Evolutionary conservation across 2,797 vertebrate species (phyloP), one percentile per base, ranked within the genome.

Genomic region (Oophaga sylvatica): DNA sequence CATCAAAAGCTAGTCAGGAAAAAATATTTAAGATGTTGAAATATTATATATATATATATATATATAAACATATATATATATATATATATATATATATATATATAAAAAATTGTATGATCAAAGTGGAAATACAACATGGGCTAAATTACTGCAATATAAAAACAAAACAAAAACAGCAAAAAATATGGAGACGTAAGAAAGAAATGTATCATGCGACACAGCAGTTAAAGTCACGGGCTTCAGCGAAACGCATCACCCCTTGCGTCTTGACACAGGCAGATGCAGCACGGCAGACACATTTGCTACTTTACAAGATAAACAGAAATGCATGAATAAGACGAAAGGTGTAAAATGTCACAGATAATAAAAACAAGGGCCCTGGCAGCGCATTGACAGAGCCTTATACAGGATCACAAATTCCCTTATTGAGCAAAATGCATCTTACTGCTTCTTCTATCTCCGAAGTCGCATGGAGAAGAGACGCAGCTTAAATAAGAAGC

Each of bases 251-350:
- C 53, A 70, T 10, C 41, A 67, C 67, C 86, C 17, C 35, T 83
- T 62, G 31, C 62, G 68, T 73, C 56, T 48, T n/a, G 62, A 62
- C 35, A 79, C 20, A 77, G 91, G 86, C 90, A 91, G 87, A 90
- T 91, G 85, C 91, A 89, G 90, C 83, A 81, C 90, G 70, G 90
- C 59, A 20, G 83, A 87, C 15, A 91, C 82, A 86, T 86, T 80
- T 77, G 35, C 68, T 57, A 90, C 89, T 92, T n/a, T 63, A 45
- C 86, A 91, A 87, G 56, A 90, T 88, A 53, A 89, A 89, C 94
- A 93, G 90, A 91, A 92, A 93, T 92, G 92, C 92, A 94, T 93
- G 92, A 95, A 92, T 97, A 98, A 98, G 97, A 96, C 97, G 90
- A 89, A 96, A 94, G 94, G 95, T 95, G 93, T 93, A 90, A 94